phyloP scores from a whole-genome alignment of 2,888 invertebrate species.

The Unio pictorum region DNA sequence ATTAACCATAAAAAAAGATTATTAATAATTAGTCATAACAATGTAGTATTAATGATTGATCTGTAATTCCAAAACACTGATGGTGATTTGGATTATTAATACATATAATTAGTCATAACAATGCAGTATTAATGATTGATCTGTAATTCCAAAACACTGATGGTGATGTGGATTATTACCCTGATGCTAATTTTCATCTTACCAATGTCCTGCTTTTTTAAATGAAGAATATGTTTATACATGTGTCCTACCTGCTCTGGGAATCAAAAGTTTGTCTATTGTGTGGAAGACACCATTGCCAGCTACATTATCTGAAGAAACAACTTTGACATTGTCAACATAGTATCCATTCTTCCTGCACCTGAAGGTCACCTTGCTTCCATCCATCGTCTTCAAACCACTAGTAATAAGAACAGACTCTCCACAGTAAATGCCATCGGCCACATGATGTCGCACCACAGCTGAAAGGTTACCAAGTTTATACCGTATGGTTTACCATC shows the following conservation, averaged over 20 bases:
- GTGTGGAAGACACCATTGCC: slow-evolving; percentile 74
- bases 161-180: too few species aligned
- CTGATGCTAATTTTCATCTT: too few species aligned
- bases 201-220: too few species aligned
- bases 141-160: too few species aligned
- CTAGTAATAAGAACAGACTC: slow-evolving; percentile 73
- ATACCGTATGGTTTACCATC: background rate
- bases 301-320: slow-evolving; percentile 70
- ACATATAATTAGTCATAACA: too few species aligned
- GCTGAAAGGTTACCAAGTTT: slow-evolving; percentile 58
- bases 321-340: slow-evolving; percentile 69
- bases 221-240: background rate
- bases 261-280: slow-evolving; percentile 73
- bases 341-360: slow-evolving; percentile 72
- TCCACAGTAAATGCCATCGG: slow-evolving; percentile 72
- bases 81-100: too few species aligned
- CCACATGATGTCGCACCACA: slow-evolving; percentile 72
- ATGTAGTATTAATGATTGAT: too few species aligned
- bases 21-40: too few species aligned
- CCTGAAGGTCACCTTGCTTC: slow-evolving; percentile 68
- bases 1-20: too few species aligned
- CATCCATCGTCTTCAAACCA: slow-evolving; percentile 70
- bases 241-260: slow-evolving; percentile 70
- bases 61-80: too few species aligned
- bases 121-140: too few species aligned